phyloP scores from a whole-genome alignment of 2,888 invertebrate species.

The Ichneumoninae sp. region DNA sequence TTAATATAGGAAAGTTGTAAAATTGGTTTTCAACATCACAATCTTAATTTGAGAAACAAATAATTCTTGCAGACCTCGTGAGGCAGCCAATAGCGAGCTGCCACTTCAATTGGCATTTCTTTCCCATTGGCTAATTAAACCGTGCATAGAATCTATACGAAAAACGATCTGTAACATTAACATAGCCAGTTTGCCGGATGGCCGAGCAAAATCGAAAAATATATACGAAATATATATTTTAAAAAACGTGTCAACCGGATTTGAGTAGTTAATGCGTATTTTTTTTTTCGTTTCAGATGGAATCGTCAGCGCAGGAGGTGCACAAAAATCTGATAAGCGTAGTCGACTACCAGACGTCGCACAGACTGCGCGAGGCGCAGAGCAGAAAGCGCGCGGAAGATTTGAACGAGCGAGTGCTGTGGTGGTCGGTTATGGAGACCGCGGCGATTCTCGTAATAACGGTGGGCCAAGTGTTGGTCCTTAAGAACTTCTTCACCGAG shows the following conservation, averaged over 20 bases:
- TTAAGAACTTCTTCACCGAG: slow-evolving; percentile 95
- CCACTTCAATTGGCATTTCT: no score
- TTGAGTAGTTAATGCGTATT: slow-evolving; percentile 67
- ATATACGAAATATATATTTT: background rate
- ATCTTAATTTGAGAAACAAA: background rate
- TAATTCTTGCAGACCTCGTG: no score
- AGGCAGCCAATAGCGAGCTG: no score
- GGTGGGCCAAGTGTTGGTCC: slow-evolving; percentile 95
- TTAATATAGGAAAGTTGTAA: background rate
- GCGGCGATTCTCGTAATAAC: slow-evolving; percentile 93
- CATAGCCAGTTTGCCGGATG: no score
- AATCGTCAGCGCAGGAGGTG: slow-evolving; percentile 94
- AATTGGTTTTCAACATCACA: background rate
- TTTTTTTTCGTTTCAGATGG: slow-evolving; percentile 89
- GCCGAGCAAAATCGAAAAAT: background rate
- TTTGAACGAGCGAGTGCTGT: slow-evolving; percentile 96
- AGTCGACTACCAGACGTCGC: slow-evolving; percentile 98
- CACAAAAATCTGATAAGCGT: slow-evolving; percentile 95
- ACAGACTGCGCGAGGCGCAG: slow-evolving; percentile 96
- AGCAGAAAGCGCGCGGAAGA: slow-evolving; percentile 98
- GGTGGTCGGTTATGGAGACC: slow-evolving; percentile 97
- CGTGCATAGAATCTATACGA: no score
- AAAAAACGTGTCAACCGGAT: background rate
- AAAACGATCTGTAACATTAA: no score
- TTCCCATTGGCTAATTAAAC: no score